These are phyloP conservation scores for Pseudorectes ferrugineus DNA, from an alignment of 2,113 vertebrate genomes.

Conservation along the genomic window DNA sequence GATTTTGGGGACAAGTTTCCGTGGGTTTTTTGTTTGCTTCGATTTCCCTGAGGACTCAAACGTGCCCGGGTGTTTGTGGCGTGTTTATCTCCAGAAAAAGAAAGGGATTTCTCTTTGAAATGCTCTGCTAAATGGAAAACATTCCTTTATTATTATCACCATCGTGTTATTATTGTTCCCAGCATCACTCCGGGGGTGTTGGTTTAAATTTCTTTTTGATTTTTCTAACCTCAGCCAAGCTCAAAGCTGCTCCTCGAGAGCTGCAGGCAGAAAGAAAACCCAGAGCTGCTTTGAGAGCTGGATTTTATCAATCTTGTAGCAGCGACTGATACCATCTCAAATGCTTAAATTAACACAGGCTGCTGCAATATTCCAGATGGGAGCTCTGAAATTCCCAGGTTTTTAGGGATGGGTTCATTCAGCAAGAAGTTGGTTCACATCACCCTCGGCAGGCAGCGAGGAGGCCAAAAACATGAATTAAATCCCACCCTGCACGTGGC, in stretches of 20 bases:
- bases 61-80: neutral
- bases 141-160: neutral
- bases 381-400: neutral
- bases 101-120: neutral
- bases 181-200: neutral
- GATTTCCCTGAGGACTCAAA: neutral
- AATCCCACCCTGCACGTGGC: neutral
- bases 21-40: neutral
- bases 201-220: neutral
- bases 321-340: neutral
- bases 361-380: neutral
- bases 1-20: neutral
- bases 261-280: neutral
- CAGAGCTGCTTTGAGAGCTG: neutral
- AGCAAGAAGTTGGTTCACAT: neutral
- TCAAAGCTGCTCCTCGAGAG: neutral
- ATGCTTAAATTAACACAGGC: neutral
- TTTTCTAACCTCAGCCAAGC: neutral
- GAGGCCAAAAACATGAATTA: neutral
- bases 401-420: neutral
- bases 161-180: neutral
- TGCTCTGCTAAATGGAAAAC: neutral
- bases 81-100: neutral
- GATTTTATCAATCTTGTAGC: neutral
- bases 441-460: neutral